A percentile compares a stretch with the other conserved stretches of the same genome.
phyloP scores from a whole-genome alignment of 1,140 invertebrate genomes.

The Vollenhovia emeryi region DNA sequence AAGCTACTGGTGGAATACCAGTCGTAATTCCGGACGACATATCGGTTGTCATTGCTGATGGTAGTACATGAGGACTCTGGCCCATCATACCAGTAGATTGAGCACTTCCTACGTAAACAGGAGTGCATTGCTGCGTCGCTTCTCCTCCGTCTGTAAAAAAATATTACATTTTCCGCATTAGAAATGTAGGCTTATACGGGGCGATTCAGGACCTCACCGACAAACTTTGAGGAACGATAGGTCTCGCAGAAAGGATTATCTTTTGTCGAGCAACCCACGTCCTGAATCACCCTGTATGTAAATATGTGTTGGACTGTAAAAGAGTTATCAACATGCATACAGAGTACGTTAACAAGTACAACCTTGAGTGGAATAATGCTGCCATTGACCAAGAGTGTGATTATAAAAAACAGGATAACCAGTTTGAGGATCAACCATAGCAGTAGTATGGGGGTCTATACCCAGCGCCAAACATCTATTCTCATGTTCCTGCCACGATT shows the following conservation, averaged over 20 bases:
- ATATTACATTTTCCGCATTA: not conserved
- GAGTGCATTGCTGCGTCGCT: constrained; percentile 71
- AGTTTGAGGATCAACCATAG: constrained; percentile 86
- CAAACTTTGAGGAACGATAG: too few relatives aligned
- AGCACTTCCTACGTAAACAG: constrained; percentile 72
- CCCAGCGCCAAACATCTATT: constrained; percentile 87
- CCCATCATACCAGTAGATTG: constrained; percentile 64
- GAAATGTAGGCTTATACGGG: not conserved
- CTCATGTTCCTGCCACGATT: constrained; percentile 88
- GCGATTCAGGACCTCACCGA: too few relatives aligned
- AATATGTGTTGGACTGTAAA: not conserved
- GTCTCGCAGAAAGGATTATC: too few relatives aligned
- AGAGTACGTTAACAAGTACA: constrained; percentile 20
- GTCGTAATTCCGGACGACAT: constrained; percentile 68
- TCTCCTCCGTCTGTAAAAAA: constrained; percentile 72
- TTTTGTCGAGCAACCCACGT: too few relatives aligned
- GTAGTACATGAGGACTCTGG: constrained; percentile 68
- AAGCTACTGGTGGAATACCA: constrained; percentile 72
- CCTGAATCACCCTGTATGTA: too few relatives aligned
- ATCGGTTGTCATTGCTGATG: constrained; percentile 68
- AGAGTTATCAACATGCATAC: not conserved
- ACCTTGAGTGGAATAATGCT: constrained; percentile 85
- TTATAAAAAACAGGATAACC: constrained; percentile 87
- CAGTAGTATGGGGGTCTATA: constrained; percentile 86
- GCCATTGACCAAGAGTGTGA: constrained; percentile 87